Evolutionary conservation across 92 coral and sea anemone genomes (phyloP).

Genomic region (Scolanthus callimorphus): DNA sequence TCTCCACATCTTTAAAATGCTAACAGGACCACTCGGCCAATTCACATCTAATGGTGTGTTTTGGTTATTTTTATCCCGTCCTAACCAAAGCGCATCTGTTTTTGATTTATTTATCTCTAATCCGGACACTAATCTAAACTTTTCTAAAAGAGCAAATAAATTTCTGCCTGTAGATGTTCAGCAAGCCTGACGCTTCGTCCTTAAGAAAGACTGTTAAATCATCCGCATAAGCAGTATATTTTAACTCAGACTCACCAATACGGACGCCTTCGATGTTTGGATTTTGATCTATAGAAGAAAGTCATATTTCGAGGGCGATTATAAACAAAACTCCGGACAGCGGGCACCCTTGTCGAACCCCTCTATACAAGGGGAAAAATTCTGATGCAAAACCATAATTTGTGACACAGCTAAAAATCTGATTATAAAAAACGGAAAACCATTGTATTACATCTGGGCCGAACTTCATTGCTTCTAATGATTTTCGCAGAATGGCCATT

Average conservation of each 20-base stretch:
- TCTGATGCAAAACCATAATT: constrained; percentile 17
- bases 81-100: not conserved
- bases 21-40: no score
- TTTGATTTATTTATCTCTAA: not conserved
- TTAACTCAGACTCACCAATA: not conserved
- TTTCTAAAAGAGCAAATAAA: not conserved
- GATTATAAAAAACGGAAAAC: constrained; percentile 8
- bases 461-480: constrained; percentile 21
- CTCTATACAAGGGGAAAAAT: constrained; percentile 2
- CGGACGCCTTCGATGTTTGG: not conserved
- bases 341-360: constrained; percentile 4
- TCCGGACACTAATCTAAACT: not conserved
- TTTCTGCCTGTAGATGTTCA: no score
- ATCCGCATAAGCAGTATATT: not conserved
- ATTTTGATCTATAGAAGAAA: not conserved
- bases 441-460: constrained; percentile 31
- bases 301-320: not conserved
- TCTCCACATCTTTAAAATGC: no score
- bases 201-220: not conserved
- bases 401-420: constrained; percentile 6
- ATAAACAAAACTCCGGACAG: not conserved
- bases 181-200: not conserved
- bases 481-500: constrained; percentile 25
- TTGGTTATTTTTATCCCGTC: not conserved
- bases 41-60: not conserved